Evolutionary conservation across 2,113 vertebrate species (phyloP).

Genomic region (pig (Sus scrofa)): T2T-Sscrofa CM000829.6:14285501-14286000

Average conservation of each 20-base stretch:
- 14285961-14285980: conserved; percentile 61
- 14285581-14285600: neutral
- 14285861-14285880: conserved; percentile 51
- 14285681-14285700: no score
- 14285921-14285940: conserved; percentile 48
- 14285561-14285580: conserved; percentile 52
- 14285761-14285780: conserved; percentile 56
- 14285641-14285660: no score
- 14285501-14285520: neutral
- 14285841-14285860: conserved; percentile 60
- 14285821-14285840: conserved; percentile 61
- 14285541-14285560: neutral
- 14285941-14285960: conserved; percentile 13
- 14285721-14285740: conserved; percentile 48
- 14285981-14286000: conserved; percentile 21
- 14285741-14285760: conserved; percentile 11
- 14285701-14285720: neutral
- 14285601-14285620: no score
- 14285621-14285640: no score
- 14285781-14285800: conserved; percentile 43
- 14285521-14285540: neutral
- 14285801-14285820: conserved; percentile 59
- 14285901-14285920: conserved; percentile 48
- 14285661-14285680: no score
- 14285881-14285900: conserved; percentile 59